Base-by-base conservation (phyloP, 1,140 invertebrate genomes). In the Drosophila pseudoananassae region DNA sequence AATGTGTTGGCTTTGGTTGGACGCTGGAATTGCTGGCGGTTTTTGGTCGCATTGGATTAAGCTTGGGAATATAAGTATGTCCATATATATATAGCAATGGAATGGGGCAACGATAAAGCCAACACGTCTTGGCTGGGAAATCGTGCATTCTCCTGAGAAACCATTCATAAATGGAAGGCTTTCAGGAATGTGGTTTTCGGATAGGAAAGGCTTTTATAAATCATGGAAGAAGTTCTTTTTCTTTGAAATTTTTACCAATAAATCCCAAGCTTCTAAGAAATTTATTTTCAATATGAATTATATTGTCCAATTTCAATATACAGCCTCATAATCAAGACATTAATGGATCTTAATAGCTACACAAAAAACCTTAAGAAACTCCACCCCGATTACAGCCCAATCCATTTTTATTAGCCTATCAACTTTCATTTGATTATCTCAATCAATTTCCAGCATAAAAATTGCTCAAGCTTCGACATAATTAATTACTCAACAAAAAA, bases 381-480 rank as follows among this genome's bases (percentile, higher is more conserved):
- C 29, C 23, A 49, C 27, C 40, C 6, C 15, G 40, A 12, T 20
- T 73, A 29, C 45, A 40, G 45, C 4, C 49, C 50, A 58, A 66
- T 56, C 33, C 25, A 38, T 20, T 46, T 45, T 60, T 65, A 69
- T 59, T 66, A 47, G 68, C 58, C 77, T 72, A 79, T 79, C 72
- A 64, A 54, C 66, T 69, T 68, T 77, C 61, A 85, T 87, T 85
- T 74, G 74, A 85, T 87, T 87, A 88, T 69, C 71, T 45, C 64
- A 51, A 64, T 73, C 66, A 78, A 88, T 69, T 76, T 64, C 53
- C 57, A 61, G 70, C 75, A 84, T 84, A 72, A 83, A 79, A 60
- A 55, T 57, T 17, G 25, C 46, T 15, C 29, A 64, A 64, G 64
- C 53, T 23, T 49, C 25, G 56, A 61, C 49, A 51, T 83, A 63